Percentiles rank a stretch among this genome's conserved stretches.
Conservation (phyloP, 2,113 vertebrate species). For the Phalacrocorax pelagicus region DNA sequence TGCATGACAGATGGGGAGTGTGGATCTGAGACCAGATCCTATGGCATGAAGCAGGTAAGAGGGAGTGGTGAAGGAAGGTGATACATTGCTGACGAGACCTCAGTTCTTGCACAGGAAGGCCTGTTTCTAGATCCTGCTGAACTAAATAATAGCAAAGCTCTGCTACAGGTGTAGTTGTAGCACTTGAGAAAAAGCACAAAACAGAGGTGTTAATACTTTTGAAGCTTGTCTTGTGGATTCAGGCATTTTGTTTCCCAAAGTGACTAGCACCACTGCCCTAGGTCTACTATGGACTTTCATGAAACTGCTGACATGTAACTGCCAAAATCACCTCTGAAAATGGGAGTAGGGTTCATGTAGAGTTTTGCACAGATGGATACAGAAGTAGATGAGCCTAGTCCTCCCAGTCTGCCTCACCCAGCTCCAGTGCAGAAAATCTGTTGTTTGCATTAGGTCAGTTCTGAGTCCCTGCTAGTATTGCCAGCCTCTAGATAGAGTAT, state of each 20-base stretch:
- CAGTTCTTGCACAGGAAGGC: neutral
- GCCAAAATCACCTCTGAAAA: neutral
- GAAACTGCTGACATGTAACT: rapidly evolving
- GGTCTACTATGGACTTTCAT: neutral
- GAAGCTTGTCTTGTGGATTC: neutral
- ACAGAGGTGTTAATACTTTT: rapidly evolving
- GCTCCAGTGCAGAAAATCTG: neutral
- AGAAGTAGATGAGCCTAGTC: neutral
- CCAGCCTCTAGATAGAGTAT: neutral
- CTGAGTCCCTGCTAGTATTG: neutral
- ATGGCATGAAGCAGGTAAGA: neutral
- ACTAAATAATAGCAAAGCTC: neutral
- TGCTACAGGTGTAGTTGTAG: neutral
- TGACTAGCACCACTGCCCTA: neutral
- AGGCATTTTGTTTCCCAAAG: neutral
- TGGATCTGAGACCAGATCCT: neutral
- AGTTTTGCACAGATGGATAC: neutral
- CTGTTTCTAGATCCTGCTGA: neutral
- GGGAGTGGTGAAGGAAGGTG: neutral
- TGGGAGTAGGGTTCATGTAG: neutral
- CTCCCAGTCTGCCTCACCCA: neutral
- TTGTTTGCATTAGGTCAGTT: neutral
- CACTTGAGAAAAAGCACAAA: neutral
- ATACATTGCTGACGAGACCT: neutral
- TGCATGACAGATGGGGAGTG: neutral